Base-by-base conservation (phyloP, 1,140 invertebrate species). In the Drosophila navojoa region DNA sequence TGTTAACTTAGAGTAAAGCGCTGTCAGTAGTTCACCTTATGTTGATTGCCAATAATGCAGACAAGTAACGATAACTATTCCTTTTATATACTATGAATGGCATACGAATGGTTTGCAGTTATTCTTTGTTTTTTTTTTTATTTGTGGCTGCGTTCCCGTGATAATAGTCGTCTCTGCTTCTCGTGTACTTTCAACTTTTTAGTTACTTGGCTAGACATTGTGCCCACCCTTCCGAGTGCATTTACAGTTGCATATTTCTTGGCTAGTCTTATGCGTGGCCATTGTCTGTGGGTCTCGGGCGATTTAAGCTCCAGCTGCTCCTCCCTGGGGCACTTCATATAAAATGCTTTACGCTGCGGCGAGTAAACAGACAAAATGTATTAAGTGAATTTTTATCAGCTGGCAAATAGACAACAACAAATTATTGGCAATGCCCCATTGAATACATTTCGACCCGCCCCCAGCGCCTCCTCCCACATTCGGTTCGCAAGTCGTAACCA, bases 321-420 rank as follows among this genome's bases (percentile, higher is more conserved):
- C 25, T 13, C 25, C 15, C 53, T 22, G 13, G 38, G 60, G 57
- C 45, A 42, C 42, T 38, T 22, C 70, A 44, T 35, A 27, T 60
- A 45, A 52, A 66, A 63, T 75, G 68, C 61, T 78, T 68, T 53
- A 77, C 71, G 62, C 77, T 68, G 44, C 63, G 49, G 70, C 67
- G 78, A 81, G 77, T 81, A 80, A 77, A 69, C 64, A 75, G 61
- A 74, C 61, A 81, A 87, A 86, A 62, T 72, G 81, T 75, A 87
- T 86, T 59, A 81, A 86, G 82, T 87, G 79, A 86, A 81, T 86
- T 87, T 87, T 87, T 87, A 86, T 87, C 82, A 81, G 82, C 81
- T 72, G 79, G 79, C 73, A 86, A 86, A 87, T 86, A 85, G 78
- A 85, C 82, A 85, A 81, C 78, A 87, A 81, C 78, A 87, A 81